Evolutionary conservation across 1,140 invertebrate species (phyloP).

Genomic region (Temnothorax nylanderi): DNA sequence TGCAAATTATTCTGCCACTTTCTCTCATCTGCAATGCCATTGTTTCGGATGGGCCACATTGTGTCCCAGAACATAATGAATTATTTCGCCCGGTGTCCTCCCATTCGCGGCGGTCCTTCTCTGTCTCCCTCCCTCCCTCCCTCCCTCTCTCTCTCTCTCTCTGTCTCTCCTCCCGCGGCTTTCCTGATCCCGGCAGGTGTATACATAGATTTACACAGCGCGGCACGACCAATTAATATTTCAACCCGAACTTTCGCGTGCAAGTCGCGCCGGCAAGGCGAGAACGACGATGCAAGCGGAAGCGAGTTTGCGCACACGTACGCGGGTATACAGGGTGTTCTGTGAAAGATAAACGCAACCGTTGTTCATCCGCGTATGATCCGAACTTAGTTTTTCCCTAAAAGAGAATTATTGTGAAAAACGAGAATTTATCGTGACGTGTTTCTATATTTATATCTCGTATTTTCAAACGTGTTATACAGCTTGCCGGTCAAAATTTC

Average conservation of each 20-base stretch:
- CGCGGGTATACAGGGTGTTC: background rate
- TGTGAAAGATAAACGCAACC: slow-evolving; percentile 25
- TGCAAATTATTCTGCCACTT: slow-evolving; percentile 73
- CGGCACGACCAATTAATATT: slow-evolving; percentile 81
- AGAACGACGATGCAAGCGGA: slow-evolving; percentile 37
- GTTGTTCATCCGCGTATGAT: background rate
- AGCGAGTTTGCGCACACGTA: slow-evolving; percentile 38
- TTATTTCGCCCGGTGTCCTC: slow-evolving; percentile 52
- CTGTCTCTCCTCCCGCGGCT: background rate
- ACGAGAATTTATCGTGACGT: slow-evolving; percentile 24
- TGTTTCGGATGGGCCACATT: slow-evolving; percentile 52
- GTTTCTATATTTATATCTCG: slow-evolving; percentile 1
- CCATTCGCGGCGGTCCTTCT: background rate
- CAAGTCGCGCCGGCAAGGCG: slow-evolving; percentile 50
- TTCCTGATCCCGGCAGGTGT: slow-evolving; percentile 40
- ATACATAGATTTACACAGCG: slow-evolving; percentile 66
- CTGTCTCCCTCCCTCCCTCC: background rate
- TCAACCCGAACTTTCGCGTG: slow-evolving; percentile 77
- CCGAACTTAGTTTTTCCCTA: background rate
- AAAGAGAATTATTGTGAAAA: slow-evolving; percentile 13
- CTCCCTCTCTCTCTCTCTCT: background rate
- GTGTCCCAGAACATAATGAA: slow-evolving; percentile 67
- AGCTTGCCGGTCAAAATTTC: background rate
- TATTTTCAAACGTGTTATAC: background rate
- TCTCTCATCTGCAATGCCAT: slow-evolving; percentile 44